Percentiles rank a stretch among this genome's conserved stretches.
phyloP scores from a whole-genome alignment of 2,888 invertebrate species.

The Rhopalosiphum nymphaeae region DNA sequence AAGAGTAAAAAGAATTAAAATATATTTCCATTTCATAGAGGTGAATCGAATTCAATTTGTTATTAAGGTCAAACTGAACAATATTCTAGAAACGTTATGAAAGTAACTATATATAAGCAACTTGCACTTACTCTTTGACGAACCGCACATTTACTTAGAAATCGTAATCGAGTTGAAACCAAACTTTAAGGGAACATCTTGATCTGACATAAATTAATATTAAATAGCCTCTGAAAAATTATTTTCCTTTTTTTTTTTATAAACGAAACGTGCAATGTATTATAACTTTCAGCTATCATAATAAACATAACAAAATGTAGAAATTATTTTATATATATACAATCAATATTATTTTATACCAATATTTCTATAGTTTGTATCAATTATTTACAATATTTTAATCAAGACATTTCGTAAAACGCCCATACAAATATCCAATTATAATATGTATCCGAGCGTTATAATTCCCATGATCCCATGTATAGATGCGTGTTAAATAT shows the following conservation, averaged over 20 bases:
- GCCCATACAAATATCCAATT: background rate
- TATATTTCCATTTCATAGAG: background rate
- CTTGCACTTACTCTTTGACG: background rate
- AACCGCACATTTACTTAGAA: constrained; percentile 7
- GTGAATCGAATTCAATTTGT: background rate
- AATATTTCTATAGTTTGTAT: background rate
- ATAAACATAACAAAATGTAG: background rate
- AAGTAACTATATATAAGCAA: background rate
- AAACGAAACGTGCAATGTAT: background rate
- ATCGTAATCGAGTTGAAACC: background rate
- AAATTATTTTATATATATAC: background rate
- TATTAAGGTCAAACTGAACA: background rate
- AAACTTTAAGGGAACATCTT: background rate
- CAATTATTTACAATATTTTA: background rate
- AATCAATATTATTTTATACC: no score
- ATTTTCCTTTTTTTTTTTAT: background rate
- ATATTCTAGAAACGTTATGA: background rate
- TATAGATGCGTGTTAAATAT: background rate
- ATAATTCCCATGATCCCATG: background rate
- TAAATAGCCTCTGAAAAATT: background rate
- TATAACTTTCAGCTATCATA: background rate
- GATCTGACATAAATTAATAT: background rate
- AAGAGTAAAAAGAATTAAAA: background rate
- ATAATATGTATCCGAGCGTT: background rate
- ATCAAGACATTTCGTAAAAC: background rate